phyloP scores from a whole-genome alignment of 2,113 vertebrate species.

The Sciurus niger region DNA sequence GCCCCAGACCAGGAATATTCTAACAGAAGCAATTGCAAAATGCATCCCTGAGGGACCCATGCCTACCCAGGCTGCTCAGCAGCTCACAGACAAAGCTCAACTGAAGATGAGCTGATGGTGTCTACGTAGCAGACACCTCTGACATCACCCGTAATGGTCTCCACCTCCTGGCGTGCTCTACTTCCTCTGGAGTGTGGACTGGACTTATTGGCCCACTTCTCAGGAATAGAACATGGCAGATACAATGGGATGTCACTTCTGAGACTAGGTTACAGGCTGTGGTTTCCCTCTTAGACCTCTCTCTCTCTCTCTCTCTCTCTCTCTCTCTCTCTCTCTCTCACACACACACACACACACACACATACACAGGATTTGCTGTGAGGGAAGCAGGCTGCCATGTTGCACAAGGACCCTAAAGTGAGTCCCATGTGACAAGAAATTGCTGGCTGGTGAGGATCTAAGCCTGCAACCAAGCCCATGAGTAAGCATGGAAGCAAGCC shows the following conservation, averaged over 20 bases:
- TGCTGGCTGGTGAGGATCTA: not conserved
- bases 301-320: not conserved
- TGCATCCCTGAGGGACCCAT: not conserved
- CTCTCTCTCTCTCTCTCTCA: too few species aligned
- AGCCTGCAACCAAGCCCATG: not conserved
- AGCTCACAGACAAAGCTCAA: not conserved
- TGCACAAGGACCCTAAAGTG: not conserved
- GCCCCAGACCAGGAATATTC: not conserved
- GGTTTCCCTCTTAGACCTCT: not conserved
- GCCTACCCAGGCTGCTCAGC: not conserved
- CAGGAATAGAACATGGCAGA: not conserved
- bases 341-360: too few species aligned
- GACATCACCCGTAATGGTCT: not conserved
- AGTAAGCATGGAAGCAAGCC: not conserved
- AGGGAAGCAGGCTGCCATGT: not conserved
- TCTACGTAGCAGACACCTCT: not conserved
- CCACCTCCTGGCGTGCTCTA: not conserved
- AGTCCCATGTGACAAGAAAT: not conserved
- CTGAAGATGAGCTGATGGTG: not conserved
- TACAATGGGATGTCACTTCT: not conserved
- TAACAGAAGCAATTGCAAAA: conserved; percentile 25
- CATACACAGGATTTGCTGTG: not conserved
- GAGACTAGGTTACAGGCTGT: not conserved
- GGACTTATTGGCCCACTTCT: not conserved
- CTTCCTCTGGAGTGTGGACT: not conserved